phyloP scores from a whole-genome alignment of 2,113 vertebrate genomes.

The Melanostigma gelatinosum region DNA sequence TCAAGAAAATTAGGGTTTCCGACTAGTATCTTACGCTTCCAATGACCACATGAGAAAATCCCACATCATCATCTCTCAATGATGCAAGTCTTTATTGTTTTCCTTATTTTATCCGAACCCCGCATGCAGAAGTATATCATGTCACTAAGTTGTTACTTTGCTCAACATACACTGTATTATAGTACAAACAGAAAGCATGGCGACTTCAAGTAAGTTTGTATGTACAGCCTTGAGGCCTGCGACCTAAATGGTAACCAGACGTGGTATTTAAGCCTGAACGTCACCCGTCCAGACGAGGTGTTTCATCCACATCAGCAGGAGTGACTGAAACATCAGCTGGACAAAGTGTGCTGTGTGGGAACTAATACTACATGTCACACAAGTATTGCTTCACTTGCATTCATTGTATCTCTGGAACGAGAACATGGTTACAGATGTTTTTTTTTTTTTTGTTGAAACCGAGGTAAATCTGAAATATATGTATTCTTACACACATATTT shows the following conservation, averaged over 20 bases:
- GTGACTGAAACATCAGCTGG: slow-evolving; percentile 37
- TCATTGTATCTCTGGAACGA: slow-evolving; percentile 48
- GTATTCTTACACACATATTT: slow-evolving; percentile 40
- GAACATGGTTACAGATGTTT: slow-evolving; percentile 49
- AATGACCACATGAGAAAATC: neutral
- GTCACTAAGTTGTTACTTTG: slow-evolving; percentile 70
- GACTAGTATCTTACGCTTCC: slow-evolving; percentile 11
- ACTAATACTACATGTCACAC: slow-evolving; percentile 68
- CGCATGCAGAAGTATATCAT: slow-evolving; percentile 76
- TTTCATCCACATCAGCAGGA: slow-evolving; percentile 32
- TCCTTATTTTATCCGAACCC: slow-evolving; percentile 61
- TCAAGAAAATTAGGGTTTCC: slow-evolving; percentile 24
- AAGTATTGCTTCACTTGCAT: slow-evolving; percentile 81
- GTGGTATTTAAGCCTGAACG: slow-evolving; percentile 57
- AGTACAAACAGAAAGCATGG: slow-evolving; percentile 75
- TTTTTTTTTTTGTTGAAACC: slow-evolving; percentile 73
- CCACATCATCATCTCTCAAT: slow-evolving; percentile 1
- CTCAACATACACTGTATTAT: slow-evolving; percentile 75
- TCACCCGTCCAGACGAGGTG: slow-evolving; percentile 38
- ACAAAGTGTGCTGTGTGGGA: slow-evolving; percentile 60
- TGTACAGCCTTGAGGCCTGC: slow-evolving; percentile 67
- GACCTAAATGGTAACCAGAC: slow-evolving; percentile 49
- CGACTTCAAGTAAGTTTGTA: slow-evolving; percentile 81
- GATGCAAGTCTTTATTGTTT: slow-evolving; percentile 24
- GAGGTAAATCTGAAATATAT: slow-evolving; percentile 87